Percentiles rank a stretch among this genome's conserved stretches.
Evolutionary conservation across 2,797 vertebrate genomes (phyloP).

Genomic region (Columba guinea): DNA sequence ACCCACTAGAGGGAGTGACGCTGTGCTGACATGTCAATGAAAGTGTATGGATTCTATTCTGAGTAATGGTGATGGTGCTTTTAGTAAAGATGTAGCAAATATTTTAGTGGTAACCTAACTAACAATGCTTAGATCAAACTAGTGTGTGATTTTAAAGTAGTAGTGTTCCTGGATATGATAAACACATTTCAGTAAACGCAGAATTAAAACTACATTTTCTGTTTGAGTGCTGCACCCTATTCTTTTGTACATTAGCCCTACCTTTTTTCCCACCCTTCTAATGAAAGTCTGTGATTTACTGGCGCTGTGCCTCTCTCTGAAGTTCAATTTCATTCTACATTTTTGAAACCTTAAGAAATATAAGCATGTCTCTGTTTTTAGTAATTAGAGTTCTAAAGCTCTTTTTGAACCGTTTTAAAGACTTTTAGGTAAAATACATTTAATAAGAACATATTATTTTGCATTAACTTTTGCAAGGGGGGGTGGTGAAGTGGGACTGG

Average conservation of each 20-base stretch:
- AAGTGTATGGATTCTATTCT: neutral
- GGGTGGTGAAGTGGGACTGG: neutral
- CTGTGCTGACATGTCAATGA: neutral
- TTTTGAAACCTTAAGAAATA: neutral
- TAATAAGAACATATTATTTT: neutral
- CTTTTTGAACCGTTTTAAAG: neutral
- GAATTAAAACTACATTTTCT: neutral
- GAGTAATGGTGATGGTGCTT: neutral
- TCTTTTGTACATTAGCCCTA: constrained; percentile 1
- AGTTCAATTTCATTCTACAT: neutral
- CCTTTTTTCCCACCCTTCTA: constrained; percentile 49
- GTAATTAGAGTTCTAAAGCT: neutral
- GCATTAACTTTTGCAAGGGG: neutral
- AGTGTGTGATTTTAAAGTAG: neutral
- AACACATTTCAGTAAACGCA: neutral
- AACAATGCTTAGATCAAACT: neutral
- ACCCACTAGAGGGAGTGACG: constrained; percentile 66
- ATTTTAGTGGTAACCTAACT: neutral
- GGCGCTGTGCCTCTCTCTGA: neutral
- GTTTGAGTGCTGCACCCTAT: neutral
- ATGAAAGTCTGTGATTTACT: constrained; percentile 37
- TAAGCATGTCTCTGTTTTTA: neutral
- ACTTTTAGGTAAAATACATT: neutral
- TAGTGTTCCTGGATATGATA: neutral
- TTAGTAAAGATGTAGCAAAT: neutral